Conservation (phyloP, 2,888 invertebrate species). For the Eristalis pertinax region DNA sequence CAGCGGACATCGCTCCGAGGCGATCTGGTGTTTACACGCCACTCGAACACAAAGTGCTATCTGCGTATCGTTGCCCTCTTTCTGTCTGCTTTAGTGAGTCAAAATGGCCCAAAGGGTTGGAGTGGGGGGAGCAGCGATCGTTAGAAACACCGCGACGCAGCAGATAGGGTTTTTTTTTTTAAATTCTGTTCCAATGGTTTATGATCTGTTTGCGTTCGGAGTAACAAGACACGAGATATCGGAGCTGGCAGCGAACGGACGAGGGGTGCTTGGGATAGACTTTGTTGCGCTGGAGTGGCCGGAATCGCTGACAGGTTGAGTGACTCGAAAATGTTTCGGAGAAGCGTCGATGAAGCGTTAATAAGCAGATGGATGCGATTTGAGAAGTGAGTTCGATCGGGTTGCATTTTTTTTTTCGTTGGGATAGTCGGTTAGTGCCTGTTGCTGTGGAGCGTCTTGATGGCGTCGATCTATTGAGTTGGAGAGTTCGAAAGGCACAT, state of each 20-base stretch:
- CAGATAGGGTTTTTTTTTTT: background rate
- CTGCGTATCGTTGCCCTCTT: slow-evolving; percentile 3
- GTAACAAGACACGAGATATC: background rate
- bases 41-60: slow-evolving; percentile 8
- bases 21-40: slow-evolving; percentile 49
- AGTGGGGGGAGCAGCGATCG: background rate
- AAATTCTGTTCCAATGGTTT: background rate
- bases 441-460: too few species aligned
- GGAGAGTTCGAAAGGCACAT: too few species aligned
- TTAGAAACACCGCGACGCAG: background rate
- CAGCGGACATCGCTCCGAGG: slow-evolving; percentile 30
- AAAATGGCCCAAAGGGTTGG: background rate
- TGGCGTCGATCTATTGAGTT: too few species aligned
- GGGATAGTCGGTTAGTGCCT: too few species aligned
- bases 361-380: too few species aligned
- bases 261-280: background rate
- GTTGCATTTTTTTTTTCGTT: too few species aligned
- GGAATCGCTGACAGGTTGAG: background rate
- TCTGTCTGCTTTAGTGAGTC: background rate
- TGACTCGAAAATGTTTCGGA: too few species aligned
- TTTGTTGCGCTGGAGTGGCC: background rate
- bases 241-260: background rate
- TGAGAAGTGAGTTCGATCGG: too few species aligned
- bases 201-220: background rate
- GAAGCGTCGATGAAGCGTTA: too few species aligned